Base-by-base conservation (phyloP, 1,140 invertebrate genomes). In the Drosophila subobscura region DNA sequence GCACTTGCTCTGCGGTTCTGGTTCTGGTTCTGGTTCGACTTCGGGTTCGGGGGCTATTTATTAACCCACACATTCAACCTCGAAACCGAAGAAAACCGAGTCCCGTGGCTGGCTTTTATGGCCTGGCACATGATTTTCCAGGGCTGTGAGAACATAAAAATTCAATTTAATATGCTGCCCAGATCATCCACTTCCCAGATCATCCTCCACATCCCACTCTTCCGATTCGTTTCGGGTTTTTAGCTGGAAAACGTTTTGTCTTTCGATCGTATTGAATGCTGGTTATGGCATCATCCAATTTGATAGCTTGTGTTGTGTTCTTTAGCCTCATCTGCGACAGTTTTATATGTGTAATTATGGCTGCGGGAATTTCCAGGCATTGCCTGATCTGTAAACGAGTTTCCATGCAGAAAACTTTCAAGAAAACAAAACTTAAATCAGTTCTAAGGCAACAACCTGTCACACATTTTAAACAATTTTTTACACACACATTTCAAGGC, bases 71-170 rank as follows among this genome's bases (percentile, higher is more conserved):
- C 76, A 70, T 44, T 79, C 42, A 16, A 12, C 49, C 33, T 8
- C 29, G 16, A 51, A 51, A n/a, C 29, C 20, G 5, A 52, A 40
- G 50, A 41, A 37, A 33, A 49, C 47, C 42, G 44, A 46, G 33
- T 25, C 23, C 23, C 50, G 75, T 63, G 66, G 60, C 56, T 72
- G 40, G 67, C 47, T 76, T 79, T 86, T 88, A 85, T 80, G 61
- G 83, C 57, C 58, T 63, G 77, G 54, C 67, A 65, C 80, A 85
- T 77, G 77, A 73, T 79, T 85, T 85, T 85, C 70, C 68, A 42
- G 58, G 77, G 49, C 63, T 85, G 81, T 85, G 83, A 88, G 81
- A 85, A 86, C 81, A 85, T 85, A 81, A 86, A 86, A 86, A 81
- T 79, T 86, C 83, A 86, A 86, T 86, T 86, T 86, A 88, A 86